Conservation (phyloP, 2,888 invertebrate species). For the Nebria salina region DNA sequence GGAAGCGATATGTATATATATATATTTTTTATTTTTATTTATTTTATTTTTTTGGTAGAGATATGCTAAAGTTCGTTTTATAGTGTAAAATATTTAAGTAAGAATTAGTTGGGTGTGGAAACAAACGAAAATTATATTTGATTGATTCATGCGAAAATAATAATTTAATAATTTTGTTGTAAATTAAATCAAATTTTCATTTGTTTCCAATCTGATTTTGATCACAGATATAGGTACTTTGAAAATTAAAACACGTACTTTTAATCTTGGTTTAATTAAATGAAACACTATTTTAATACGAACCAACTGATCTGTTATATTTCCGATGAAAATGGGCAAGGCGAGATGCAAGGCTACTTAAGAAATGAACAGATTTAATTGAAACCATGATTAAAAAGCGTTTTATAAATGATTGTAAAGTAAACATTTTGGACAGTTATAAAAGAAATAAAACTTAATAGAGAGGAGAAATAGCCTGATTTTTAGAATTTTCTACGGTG, state of each 20-base stretch:
- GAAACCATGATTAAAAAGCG: no score
- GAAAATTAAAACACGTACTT: background rate
- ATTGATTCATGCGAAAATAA: background rate
- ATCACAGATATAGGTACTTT: constrained; percentile 41
- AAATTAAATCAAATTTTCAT: constrained; percentile 9
- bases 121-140: constrained; percentile 15
- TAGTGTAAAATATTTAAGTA: constrained; percentile 16
- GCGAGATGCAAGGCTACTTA: no score
- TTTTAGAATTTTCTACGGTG: constrained; percentile 19
- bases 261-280: background rate
- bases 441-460: constrained; percentile 5
- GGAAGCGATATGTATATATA: constrained; percentile 62
- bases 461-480: background rate
- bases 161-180: background rate
- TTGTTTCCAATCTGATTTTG: constrained; percentile 25
- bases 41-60: constrained; percentile 53
- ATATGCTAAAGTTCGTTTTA: constrained; percentile 54
- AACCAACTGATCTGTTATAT: no score
- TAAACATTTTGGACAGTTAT: background rate
- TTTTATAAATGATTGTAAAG: background rate
- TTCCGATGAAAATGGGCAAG: no score
- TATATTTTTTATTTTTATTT: no score
- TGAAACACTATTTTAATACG: no score
- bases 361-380: background rate
- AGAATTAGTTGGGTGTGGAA: constrained; percentile 21